Percentiles rank a stretch among this genome's conserved stretches.
Conservation (phyloP, 2,888 invertebrate genomes). For the Tetropium fuscum region DNA sequence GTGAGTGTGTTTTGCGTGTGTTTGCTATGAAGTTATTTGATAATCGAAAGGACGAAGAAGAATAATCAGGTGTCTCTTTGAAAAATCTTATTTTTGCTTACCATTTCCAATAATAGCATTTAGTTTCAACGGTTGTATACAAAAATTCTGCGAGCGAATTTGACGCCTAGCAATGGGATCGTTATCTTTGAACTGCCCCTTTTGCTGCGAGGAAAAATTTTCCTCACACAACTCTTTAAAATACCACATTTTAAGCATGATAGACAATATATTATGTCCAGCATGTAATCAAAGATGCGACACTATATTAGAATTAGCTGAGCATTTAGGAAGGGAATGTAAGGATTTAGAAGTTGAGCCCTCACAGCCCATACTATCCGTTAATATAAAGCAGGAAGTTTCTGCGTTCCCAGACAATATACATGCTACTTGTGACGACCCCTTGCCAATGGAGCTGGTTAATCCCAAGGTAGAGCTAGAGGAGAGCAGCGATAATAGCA, state of each 20-base stretch:
- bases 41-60: conserved; percentile 28
- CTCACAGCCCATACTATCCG: background rate
- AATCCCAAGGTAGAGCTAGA: conserved; percentile 13
- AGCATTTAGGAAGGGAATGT: conserved; percentile 69
- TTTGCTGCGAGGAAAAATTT: conserved; percentile 76
- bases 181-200: conserved; percentile 69
- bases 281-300: conserved; percentile 70
- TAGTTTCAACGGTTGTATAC: too few relatives aligned
- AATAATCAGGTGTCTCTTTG: too few relatives aligned
- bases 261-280: conserved; percentile 72
- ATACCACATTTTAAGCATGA: conserved; percentile 69
- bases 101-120: too few relatives aligned
- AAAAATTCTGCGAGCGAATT: too few relatives aligned
- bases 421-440: too few relatives aligned
- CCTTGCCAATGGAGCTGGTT: background rate
- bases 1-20: conserved; percentile 32
- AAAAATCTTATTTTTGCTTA: too few relatives aligned
- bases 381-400: conserved; percentile 18
- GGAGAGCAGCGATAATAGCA: conserved; percentile 31
- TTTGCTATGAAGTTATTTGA: conserved; percentile 58
- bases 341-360: conserved; percentile 23
- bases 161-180: conserved; percentile 70
- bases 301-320: conserved; percentile 69
- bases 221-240: conserved; percentile 68
- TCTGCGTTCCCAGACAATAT: background rate